Percentiles rank a stretch among this genome's conserved stretches.
phyloP scores from a whole-genome alignment of 30 jellyfish, hydroid and myxozoan genomes.

The Chironex yamaguchii region DNA sequence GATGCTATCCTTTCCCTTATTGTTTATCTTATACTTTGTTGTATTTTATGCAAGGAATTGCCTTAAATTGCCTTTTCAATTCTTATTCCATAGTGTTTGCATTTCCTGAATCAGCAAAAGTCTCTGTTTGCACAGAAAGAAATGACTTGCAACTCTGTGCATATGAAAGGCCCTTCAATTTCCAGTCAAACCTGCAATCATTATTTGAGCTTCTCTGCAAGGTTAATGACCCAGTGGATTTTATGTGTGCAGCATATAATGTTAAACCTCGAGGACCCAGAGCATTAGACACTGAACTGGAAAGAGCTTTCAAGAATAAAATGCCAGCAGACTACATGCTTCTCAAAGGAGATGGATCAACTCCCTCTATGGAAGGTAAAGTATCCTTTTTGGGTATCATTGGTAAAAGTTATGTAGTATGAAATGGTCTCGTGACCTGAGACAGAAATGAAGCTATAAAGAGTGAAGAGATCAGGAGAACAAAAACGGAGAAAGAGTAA shows the following conservation, averaged over 20 bases:
- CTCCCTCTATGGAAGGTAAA: slow-evolving; percentile 26
- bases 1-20: no score
- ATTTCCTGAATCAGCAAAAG: background rate
- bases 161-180: background rate
- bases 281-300: slow-evolving; percentile 58
- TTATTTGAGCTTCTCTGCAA: background rate
- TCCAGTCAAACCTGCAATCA: slow-evolving; percentile 26
- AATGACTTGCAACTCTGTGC: background rate
- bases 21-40: no score
- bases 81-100: background rate
- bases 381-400: no score
- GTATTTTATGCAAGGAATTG: no score
- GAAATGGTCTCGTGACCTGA: no score
- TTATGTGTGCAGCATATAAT: slow-evolving; percentile 74
- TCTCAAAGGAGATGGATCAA: slow-evolving; percentile 8
- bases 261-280: slow-evolving; percentile 10
- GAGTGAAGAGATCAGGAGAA: no score
- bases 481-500: no score
- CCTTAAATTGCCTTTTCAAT: no score
- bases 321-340: slow-evolving; percentile 51
- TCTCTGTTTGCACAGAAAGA: background rate
- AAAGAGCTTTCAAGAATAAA: slow-evolving; percentile 22
- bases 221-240: slow-evolving; percentile 67
- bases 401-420: no score
- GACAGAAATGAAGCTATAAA: no score